Conservation (phyloP, 2,113 vertebrate genomes). For the Glareola pratincola region DNA sequence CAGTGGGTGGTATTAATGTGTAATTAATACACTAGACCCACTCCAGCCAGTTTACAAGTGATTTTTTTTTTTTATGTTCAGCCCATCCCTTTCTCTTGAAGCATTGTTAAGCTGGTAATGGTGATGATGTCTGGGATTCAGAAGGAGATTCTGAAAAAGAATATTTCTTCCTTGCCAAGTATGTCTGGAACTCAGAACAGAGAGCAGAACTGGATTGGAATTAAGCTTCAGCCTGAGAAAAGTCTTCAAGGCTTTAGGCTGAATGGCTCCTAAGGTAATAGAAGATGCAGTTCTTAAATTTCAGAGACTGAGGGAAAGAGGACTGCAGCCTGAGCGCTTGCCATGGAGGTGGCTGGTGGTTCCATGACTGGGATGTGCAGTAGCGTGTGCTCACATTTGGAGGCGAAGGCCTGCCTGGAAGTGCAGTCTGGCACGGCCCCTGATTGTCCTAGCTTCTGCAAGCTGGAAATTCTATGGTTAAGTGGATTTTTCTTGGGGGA, state of each 20-base stretch:
- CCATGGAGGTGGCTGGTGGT: not conserved
- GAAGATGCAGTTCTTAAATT: not conserved
- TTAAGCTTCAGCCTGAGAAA: not conserved
- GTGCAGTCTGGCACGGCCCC: not conserved
- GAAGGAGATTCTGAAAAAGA: not conserved
- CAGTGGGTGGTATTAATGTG: not conserved
- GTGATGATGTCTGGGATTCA: not conserved
- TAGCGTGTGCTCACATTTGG: not conserved
- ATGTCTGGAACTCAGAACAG: not conserved
- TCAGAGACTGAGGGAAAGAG: not conserved
- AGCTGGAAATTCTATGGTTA: not conserved
- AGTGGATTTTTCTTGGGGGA: not conserved
- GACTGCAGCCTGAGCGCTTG: not conserved
- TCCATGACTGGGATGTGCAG: not conserved
- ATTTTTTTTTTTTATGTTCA: not conserved
- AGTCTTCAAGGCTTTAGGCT: not conserved
- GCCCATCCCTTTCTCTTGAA: not conserved
- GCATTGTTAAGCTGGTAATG: not conserved
- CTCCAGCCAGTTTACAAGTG: not conserved
- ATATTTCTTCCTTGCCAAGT: not conserved
- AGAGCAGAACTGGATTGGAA: not conserved
- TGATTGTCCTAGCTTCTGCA: not conserved
- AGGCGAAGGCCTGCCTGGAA: not conserved
- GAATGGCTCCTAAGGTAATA: not conserved
- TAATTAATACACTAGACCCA: not conserved